phyloP scores from a whole-genome alignment of 2,113 vertebrate species.

The Brachypodius melanocephalos region DNA sequence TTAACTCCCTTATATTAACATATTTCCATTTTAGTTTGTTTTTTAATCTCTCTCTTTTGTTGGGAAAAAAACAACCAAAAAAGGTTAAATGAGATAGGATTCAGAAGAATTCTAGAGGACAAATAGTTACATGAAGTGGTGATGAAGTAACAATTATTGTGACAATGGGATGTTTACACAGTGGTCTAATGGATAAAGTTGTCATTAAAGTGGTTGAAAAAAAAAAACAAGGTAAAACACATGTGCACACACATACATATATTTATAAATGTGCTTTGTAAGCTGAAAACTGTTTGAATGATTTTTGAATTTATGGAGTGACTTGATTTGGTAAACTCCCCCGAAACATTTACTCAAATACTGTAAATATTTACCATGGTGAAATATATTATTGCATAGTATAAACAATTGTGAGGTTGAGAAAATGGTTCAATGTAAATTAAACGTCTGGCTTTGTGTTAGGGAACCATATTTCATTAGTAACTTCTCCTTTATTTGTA shows the following conservation, averaged over 20 bases:
- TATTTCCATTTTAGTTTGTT: background rate
- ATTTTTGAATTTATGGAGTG: background rate
- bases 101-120: background rate
- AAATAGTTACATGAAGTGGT: background rate
- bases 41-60: background rate
- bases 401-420: background rate
- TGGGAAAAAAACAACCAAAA: background rate
- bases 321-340: background rate
- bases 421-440: background rate
- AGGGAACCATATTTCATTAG: background rate
- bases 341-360: background rate
- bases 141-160: background rate
- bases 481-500: background rate
- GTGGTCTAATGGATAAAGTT: background rate
- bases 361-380: background rate
- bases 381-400: background rate
- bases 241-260: background rate
- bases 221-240: background rate
- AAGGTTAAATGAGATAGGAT: background rate
- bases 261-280: background rate
- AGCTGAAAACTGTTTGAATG: background rate
- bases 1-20: background rate
- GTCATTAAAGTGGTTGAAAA: background rate
- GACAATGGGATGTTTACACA: background rate
- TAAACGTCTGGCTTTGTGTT: background rate